Percentiles rank a stretch among this genome's conserved stretches.
Evolutionary conservation across 2,113 vertebrate genomes (phyloP).

Genomic region (Crotalus tigris): DNA sequence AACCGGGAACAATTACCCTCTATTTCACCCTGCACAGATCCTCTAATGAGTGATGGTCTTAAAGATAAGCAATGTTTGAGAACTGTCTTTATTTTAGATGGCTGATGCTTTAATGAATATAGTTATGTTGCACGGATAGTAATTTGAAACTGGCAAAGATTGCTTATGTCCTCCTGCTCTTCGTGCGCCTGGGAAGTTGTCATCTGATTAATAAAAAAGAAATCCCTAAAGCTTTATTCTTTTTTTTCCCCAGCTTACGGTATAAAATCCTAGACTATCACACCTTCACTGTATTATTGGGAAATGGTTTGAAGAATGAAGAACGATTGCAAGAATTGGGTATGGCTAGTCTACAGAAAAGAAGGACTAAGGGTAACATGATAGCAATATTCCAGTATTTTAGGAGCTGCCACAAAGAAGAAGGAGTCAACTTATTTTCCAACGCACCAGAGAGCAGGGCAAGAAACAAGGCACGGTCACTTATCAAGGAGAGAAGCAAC

Average conservation of each 20-base stretch:
- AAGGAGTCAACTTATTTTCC: background rate
- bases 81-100: background rate
- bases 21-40: background rate
- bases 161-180: background rate
- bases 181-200: background rate
- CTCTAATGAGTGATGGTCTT: background rate
- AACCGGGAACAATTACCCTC: background rate
- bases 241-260: background rate
- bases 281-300: background rate
- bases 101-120: background rate
- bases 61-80: background rate
- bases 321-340: background rate
- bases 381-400: background rate
- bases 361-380: background rate
- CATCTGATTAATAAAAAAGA: slow-evolving; percentile 1
- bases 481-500: background rate
- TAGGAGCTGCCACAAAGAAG: background rate
- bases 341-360: background rate
- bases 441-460: background rate
- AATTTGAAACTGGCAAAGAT: background rate
- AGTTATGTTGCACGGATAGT: background rate
- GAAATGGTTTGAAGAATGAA: background rate
- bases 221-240: background rate
- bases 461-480: background rate
- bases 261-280: background rate